Conservation (phyloP, 2,888 invertebrate genomes). For the Ectemnius cavifrons region DNA sequence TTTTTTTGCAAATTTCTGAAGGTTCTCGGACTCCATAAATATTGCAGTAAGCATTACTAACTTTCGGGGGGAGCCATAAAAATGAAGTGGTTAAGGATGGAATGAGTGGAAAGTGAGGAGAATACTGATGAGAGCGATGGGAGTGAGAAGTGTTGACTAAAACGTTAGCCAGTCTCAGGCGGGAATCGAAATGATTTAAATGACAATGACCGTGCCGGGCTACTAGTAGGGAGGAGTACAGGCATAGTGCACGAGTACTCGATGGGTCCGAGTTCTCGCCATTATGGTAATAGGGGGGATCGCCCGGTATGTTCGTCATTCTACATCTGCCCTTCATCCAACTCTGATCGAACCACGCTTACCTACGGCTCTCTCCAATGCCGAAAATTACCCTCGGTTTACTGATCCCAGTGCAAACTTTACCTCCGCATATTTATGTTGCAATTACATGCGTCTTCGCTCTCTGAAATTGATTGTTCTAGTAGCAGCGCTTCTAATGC, state of each 20-base stretch:
- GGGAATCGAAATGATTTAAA: constrained; percentile 43
- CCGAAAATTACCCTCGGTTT: no score
- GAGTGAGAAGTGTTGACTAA: not conserved
- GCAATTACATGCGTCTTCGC: no score
- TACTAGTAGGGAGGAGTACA: constrained; percentile 12
- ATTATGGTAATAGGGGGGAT: constrained; percentile 56
- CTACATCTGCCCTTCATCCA: no score
- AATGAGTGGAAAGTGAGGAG: not conserved
- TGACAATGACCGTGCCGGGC: constrained; percentile 51
- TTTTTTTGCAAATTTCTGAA: no score
- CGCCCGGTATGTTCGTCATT: constrained; percentile 15
- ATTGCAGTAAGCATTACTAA: no score
- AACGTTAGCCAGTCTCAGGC: constrained; percentile 14
- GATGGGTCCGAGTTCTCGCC: constrained; percentile 45
- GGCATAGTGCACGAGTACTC: constrained; percentile 31
- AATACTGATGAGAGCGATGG: not conserved
- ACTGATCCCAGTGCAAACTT: no score
- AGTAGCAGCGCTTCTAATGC: no score
- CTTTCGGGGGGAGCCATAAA: not conserved
- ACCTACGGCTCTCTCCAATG: no score
- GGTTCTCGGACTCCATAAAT: no score
- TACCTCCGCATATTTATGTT: no score
- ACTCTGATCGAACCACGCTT: no score
- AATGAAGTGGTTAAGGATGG: not conserved
- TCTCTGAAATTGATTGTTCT: no score